Base-by-base conservation (phyloP, 2,888 invertebrate species). In the Gryllus longicercus region DNA sequence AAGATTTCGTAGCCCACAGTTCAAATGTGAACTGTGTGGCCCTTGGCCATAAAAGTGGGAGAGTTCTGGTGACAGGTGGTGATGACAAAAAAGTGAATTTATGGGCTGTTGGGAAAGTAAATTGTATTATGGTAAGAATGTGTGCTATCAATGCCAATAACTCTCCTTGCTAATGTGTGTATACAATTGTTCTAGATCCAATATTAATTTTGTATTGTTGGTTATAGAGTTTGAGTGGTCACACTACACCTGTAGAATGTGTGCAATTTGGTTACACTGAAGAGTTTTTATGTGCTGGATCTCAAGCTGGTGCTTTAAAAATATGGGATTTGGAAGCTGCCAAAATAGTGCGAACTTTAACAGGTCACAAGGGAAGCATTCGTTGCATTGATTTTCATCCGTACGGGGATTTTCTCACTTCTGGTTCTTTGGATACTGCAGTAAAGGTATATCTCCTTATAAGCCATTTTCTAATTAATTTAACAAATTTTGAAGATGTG, bases 11-110 rank as follows among this genome's bases (percentile, higher is more conserved):
- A 84, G 96, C 96, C 82, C 96, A 97, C 89, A 86, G 87, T 38
- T 92, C 94, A 84, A 95, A 94, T 88, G 96, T 96, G 84, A 96
- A 95, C 86, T 96, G 96, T 86, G 88, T 96, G 85, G 94, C 96
- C 79, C 90, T 96, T 88, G 96, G 96, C 81, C 95, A 95, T 88
- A 96, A 96, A 87, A 96, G 96, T 79, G 96, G 96, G 83, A 92
- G 95, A 86, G 96, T 97, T 79, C 91, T 97, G 87, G 96, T 95
- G 75, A 96, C 96, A 82, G 98, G 98, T 80, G 98, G 98, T 82
- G 97, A 97, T 87, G 98, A 98, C 89, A 95, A 96, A 87, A 97
- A 97, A 88, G 97, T 98, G 79, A 98, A 98, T 88, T 89, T 98
- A 83, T 98, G 98, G 98, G 96, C 97, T 18, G 95, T 98, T 83